A percentile compares a stretch with the other conserved stretches of the same genome.
These are phyloP conservation scores for Atlantisia rogersi DNA, from an alignment of 2,113 vertebrate genomes.

Conservation along the genomic window DNA sequence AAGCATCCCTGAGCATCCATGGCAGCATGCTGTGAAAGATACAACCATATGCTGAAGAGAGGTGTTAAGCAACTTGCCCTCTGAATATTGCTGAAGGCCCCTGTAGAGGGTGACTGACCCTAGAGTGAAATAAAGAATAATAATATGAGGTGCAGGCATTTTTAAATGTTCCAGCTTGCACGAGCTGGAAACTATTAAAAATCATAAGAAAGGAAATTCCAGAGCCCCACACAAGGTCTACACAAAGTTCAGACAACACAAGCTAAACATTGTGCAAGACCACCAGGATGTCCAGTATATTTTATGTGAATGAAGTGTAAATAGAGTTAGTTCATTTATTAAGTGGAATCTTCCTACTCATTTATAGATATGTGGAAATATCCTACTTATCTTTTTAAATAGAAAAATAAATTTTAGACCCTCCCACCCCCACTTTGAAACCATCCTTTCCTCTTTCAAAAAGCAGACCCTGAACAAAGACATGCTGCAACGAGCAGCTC, in stretches of 20 bases:
- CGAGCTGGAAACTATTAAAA: neutral
- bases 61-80: neutral
- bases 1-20: neutral
- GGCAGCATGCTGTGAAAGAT: neutral
- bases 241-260: neutral
- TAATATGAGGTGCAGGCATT: neutral
- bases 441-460: neutral
- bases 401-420: neutral
- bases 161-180: neutral
- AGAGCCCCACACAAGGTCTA: neutral
- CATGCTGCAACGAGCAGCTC: neutral
- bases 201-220: neutral
- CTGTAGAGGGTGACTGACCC: neutral
- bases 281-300: neutral
- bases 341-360: neutral
- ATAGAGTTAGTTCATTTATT: neutral
- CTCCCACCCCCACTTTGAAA: neutral
- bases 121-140: neutral
- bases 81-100: neutral
- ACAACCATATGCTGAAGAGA: neutral
- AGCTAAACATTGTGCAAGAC: conserved; percentile 9
- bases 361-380: neutral
- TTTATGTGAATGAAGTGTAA: neutral
- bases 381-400: neutral
- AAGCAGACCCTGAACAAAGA: neutral